Conservation (phyloP, 2,113 vertebrate species). For the Mobula birostris region DNA sequence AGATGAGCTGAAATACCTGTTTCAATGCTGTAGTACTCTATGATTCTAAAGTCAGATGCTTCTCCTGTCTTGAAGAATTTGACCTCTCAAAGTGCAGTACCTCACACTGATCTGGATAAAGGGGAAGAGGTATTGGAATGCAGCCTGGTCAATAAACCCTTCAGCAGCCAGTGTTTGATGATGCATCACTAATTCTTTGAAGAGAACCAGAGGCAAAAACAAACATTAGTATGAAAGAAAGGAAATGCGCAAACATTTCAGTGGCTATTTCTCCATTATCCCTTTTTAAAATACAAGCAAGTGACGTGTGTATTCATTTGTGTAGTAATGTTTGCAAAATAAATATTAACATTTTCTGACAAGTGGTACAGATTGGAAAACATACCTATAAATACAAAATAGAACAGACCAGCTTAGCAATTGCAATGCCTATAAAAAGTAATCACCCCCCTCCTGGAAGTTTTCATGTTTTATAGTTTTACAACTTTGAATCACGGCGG, state of each 20-base stretch:
- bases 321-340: background rate
- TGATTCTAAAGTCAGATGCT: no score
- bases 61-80: no score
- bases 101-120: no score
- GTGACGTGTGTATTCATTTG: background rate
- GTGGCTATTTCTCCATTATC: background rate
- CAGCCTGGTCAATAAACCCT: background rate
- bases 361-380: background rate
- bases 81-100: no score
- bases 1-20: no score
- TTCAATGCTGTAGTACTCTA: no score
- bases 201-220: background rate
- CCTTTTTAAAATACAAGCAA: background rate
- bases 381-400: background rate
- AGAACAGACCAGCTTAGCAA: background rate
- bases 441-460: no score
- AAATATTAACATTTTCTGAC: background rate
- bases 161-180: background rate
- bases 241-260: background rate
- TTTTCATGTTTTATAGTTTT: no score
- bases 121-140: background rate
- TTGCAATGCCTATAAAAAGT: background rate
- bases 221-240: background rate
- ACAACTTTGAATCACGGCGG: no score
- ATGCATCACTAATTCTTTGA: background rate